Evolutionary conservation across 2,888 invertebrate genomes (phyloP).

Genomic region (Agrochola circellaris): DNA sequence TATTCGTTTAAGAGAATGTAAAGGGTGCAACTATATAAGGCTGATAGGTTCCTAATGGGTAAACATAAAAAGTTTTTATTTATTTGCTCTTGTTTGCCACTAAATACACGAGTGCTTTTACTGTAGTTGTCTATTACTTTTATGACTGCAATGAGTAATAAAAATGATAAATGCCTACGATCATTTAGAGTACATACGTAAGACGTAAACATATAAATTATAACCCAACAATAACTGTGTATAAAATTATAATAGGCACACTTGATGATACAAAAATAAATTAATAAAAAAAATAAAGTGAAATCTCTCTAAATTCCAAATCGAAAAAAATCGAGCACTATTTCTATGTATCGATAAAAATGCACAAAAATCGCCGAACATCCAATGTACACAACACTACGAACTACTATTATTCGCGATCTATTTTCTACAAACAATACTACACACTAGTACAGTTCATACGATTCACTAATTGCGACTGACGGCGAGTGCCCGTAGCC

Average conservation of each 20-base stretch:
- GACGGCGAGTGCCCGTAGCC: conserved; percentile 43
- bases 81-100: not conserved
- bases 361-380: not conserved
- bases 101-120: not conserved
- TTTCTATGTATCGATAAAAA: not conserved
- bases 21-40: not conserved
- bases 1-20: not conserved
- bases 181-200: not conserved
- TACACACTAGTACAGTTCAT: conserved; percentile 28
- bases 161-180: not conserved
- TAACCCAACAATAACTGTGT: not conserved
- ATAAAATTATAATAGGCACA: not conserved
- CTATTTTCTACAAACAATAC: conserved; percentile 28
- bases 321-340: not conserved
- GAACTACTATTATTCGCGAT: not conserved
- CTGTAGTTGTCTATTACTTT: not conserved
- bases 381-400: not conserved
- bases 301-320: not conserved
- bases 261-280: not conserved
- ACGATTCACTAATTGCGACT: conserved; percentile 66
- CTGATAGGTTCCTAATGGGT: not conserved
- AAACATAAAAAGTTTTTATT: not conserved
- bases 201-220: not conserved
- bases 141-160: conserved; percentile 7
- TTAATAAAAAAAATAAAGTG: not conserved